Base-by-base conservation (phyloP, 2,113 vertebrate species). In the Alectura lathami region DNA sequence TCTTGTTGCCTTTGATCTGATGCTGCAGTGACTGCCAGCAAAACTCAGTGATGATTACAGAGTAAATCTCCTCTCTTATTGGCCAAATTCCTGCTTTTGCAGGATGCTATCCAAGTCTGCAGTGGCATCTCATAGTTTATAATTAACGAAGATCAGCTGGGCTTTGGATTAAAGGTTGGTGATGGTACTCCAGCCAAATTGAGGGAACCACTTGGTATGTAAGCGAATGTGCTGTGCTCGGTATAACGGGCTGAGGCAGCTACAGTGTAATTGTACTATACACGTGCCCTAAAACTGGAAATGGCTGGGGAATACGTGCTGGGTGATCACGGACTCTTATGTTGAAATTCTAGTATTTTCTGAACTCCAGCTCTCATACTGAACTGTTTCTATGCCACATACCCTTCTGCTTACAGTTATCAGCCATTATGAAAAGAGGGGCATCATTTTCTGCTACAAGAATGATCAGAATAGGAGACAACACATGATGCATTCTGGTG, bases 71-170 rank as follows among this genome's bases (percentile, higher is more conserved):
- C 54, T 36, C 51, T 62, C 82, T 77, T 51, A 86, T 13, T 80
- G 82, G 87, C 73, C 76, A 86, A 86, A 95, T 60, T 77, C 73
- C 72, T 86, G 72, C 82, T 94, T 95, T 88, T 1, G 4, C 51
- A 70, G 87, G 64, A 91, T 78, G 68, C 69, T 88, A 42, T 85
- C 79, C 79, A 93, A 79, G 85, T 89, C 94, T 93, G 91, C 94
- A 83, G 75, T 80, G 81, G 73, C 75, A 95, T 85, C 68, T 91
- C 75, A 80, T 0, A 0, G 94, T 89, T 93, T 94, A 54, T 83
- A 96, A 93, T 92, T 88, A 96, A 93, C 75, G 74, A 88, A 93
- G 67, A 94, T 81, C 93, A 95, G 92, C 76, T 59, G 34, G 68
- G 29, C 50, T 88, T 68, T 63, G 76, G 80, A 80, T 59, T 67